Evolutionary conservation across 2,888 invertebrate genomes (phyloP).

Genomic region (Morinoia aosen): DNA sequence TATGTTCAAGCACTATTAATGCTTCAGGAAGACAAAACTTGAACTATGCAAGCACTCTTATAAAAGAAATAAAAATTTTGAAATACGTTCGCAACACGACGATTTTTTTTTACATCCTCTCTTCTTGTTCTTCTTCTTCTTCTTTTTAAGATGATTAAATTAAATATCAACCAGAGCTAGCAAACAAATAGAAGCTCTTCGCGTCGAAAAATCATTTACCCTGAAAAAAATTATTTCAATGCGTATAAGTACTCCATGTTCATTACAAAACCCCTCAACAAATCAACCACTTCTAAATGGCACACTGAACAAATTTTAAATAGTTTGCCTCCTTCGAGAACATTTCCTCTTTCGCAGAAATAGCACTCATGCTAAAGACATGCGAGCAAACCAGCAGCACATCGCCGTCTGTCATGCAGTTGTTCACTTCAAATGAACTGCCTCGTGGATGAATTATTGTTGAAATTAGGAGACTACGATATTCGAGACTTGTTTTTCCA

Average conservation of each 20-base stretch:
- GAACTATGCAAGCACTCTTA: too few species aligned
- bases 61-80: too few species aligned
- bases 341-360: not conserved
- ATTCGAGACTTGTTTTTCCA: not conserved
- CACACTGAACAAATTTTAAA: not conserved
- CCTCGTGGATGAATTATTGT: not conserved
- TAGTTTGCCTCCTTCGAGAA: not conserved
- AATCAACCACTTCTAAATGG: not conserved
- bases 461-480: not conserved
- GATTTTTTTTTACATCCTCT: too few species aligned
- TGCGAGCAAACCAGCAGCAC: not conserved
- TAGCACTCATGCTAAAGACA: not conserved
- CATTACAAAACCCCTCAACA: not conserved
- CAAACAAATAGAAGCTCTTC: not conserved
- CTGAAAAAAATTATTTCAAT: not conserved
- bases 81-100: too few species aligned
- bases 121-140: not conserved
- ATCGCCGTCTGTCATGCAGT: not conserved
- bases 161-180: not conserved
- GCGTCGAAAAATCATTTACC: not conserved
- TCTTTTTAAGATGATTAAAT: not conserved
- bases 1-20: too few species aligned
- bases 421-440: not conserved
- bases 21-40: too few species aligned
- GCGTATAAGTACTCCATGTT: not conserved